Evolutionary conservation across 2,888 invertebrate species (phyloP).

Genomic region (Salticus scenicus): DNA sequence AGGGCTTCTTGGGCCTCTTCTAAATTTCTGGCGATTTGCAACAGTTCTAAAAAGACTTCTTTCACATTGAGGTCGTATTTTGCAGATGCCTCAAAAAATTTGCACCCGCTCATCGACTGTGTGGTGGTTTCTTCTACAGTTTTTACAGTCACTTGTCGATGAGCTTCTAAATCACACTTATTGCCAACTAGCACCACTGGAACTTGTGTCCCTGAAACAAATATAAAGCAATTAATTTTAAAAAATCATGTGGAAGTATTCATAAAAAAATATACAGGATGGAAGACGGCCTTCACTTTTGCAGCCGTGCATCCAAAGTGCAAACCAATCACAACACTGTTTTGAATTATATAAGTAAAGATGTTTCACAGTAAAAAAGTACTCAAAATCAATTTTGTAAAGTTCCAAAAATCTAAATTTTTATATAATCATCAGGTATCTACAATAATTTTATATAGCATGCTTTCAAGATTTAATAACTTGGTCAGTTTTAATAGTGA

Average conservation of each 20-base stretch:
- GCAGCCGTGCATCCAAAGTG: neutral
- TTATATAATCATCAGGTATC: no score
- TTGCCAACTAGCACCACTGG: constrained; percentile 72
- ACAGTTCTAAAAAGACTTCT: constrained; percentile 71
- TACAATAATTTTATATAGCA: no score
- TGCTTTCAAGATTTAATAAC: no score
- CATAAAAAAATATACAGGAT: no score
- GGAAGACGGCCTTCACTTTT: neutral
- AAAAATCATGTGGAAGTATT: no score
- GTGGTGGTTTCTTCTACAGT: constrained; percentile 60
- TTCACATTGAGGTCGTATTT: constrained; percentile 72
- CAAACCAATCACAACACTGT: neutral
- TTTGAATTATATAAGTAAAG: neutral
- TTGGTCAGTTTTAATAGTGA: no score
- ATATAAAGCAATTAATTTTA: no score
- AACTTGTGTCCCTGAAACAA: constrained; percentile 65
- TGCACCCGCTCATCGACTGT: constrained; percentile 59
- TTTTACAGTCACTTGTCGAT: constrained; percentile 70
- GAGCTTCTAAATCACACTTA: constrained; percentile 71
- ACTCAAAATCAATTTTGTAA: no score
- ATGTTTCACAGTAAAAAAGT: no score
- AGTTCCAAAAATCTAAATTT: no score
- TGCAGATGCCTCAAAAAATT: constrained; percentile 73
- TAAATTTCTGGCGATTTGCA: constrained; percentile 77
- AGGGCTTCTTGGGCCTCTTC: constrained; percentile 45